Evolutionary conservation across 2,113 vertebrate species (phyloP), one percentile per base, ranked within the genome.

Genomic region (Gadus chalcogrammus): DNA sequence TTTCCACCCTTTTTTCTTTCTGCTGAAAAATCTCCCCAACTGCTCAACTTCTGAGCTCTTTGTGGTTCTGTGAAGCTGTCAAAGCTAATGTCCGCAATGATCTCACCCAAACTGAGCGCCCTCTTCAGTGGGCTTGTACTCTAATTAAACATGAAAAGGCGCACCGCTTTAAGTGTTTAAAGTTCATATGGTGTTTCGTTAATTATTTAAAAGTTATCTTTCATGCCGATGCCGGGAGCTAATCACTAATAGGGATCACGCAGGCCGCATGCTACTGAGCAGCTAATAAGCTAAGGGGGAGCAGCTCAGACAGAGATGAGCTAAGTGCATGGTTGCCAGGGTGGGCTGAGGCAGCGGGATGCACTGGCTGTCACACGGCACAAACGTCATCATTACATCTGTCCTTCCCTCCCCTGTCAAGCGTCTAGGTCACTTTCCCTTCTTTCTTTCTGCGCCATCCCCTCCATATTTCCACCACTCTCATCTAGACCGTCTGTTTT

Each of bases 131-230:
- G 2, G 1, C 42, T 48, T 48, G 6, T 48, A 48, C 42, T 48
- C 8, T 35, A 67, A 79, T 86, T 74, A 80, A 86, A 78, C 67
- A 80, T 85, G 82, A 52, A 82, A 62, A 72, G 27, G 24, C 69
- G 8, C 69, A 79, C 82, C 53, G 79, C 83, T 38, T 8, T 64
- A 84, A 79, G 68, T 77, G 77, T 68, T 63, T 53, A 12, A 48
- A 80, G 74, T 79, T 59, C 77, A 71, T 31, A 31, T 48, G 27
- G 60, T 24, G 2, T 55, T 5, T 55, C 12, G 3, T 64, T 61
- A 35, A 16, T 64, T 69, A 64, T 65, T 68, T 27, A n/a, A 12
- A 67, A 58, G 42, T 11, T 48, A 48, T 48, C 9, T 48, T 48
- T 48, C 42, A 48, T 48, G 42, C 42, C 12, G 12, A 48, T 9